Base-by-base conservation (phyloP, 2,888 invertebrate species). In the Ectropis crepuscularia region DNA sequence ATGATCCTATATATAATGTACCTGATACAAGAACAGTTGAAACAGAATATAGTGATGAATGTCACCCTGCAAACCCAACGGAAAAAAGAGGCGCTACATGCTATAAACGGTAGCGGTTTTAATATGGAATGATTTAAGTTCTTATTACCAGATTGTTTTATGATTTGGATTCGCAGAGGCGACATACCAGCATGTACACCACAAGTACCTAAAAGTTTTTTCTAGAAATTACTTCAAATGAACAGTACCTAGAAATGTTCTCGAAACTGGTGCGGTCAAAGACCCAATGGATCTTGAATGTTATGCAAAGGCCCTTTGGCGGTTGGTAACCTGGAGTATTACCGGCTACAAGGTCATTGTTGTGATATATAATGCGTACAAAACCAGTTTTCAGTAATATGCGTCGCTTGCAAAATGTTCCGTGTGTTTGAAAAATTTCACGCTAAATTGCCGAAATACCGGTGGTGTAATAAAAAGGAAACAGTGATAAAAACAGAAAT, bases 391-490 rank as follows among this genome's bases (percentile, higher is more conserved):
- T 63, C 68, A 61, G 65, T 41, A 51, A 49, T 11, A 47, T 53
- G 60, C 59, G 54, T 38, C 48, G 68, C 68, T 75, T 75, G 74
- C 75, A 65, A 75, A 75, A 73, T 67, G 51, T 57, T 64, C 58
- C 53, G 55, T 57, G 57, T 57, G 55, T 55, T 69, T 68, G 65
- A 69, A 73, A 72, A 69, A 57, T 68, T 69, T 65, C 60, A 63
- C 61, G 53, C 57, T 47, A 48, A 46, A 48, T 72, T 68, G 67
- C 68, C 46, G 57, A 69, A 67, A 49, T 50, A 50, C 50, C 45
- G 51, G 47, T 68, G 43, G 61, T 47, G 65, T 57, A 63, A 63
- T 55, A 51, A 64, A 57, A 51, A 55, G 28, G 53, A 65, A 38
- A 58, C 62, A 53, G 45, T 51, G 46, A 37, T 49, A 49, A n/a